Evolutionary conservation across 2,888 invertebrate genomes (phyloP), one percentile per base, ranked within the genome.

Genomic region (Pyrrhosoma nymphula): DNA sequence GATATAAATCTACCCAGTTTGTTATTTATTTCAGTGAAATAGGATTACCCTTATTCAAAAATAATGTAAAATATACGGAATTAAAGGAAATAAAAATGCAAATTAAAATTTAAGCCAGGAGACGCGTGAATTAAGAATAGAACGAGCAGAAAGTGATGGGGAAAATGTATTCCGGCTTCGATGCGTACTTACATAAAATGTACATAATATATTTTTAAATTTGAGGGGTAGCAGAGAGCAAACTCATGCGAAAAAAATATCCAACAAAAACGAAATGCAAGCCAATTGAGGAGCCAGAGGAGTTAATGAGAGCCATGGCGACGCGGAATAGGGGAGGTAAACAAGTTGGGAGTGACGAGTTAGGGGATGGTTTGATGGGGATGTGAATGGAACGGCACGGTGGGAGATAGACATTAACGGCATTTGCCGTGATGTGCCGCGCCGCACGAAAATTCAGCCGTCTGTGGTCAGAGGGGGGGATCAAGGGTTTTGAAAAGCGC

Each of bases 401-500:
- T 60, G 60, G 39, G 88, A 55, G 56, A 89, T 47, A 82, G 82
- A 82, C 35, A 82, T 82, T 30, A 82, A 82, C 82, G 82, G 16
- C 82, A 82, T 35, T 60, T 35, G 35, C 82, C 35, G 35, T 8
- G 35, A 14, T 69, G 20, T 69, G n/a, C 26, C 69, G 30, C 82
- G 16, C 82, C 26, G 30, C 82, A 35, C 35, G 30, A 35, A 60
- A 82, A 35, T 82, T 82, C 82, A 35, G 30, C 35, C 35, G 30
- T 82, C 82, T 82, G 82, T 82, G 82, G 82, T 82, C 82, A 35
- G 26, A 47, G 20, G 16, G 60, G 3, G 30, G 82, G 82, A 82
- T 82, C 82, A 82, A 82, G 30, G 35, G 82, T 69, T 60, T 69
- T 82, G 82, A 82, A 82, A 82, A 82, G 82, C 82, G 82, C 82